These are phyloP conservation scores for Antheraea assamensis DNA, from an alignment of 2,888 invertebrate genomes.

Conservation along the genomic window DNA sequence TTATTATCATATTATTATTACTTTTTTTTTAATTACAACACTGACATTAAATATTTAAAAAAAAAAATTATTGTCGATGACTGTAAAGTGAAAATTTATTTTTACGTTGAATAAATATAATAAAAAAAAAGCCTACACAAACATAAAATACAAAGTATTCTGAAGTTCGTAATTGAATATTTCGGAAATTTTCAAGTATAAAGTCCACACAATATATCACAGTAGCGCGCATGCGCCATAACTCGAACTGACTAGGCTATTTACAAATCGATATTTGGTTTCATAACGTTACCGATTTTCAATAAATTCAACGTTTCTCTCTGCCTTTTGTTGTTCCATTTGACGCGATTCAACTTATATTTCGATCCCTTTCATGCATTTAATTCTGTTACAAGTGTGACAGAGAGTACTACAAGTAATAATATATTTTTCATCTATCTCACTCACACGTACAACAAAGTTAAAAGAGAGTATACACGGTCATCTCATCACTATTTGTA, in stretches of 20 bases:
- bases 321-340: neutral
- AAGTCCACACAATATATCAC: slow-evolving; percentile 54
- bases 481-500: neutral
- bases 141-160: neutral
- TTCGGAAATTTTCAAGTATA: slow-evolving; percentile 27
- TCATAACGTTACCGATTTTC: slow-evolving; percentile 7
- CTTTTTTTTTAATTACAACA: slow-evolving; percentile 25
- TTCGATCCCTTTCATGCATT: neutral
- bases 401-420: neutral
- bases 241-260: slow-evolving; percentile 70
- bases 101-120: neutral
- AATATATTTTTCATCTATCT: neutral
- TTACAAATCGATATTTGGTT: slow-evolving; percentile 22
- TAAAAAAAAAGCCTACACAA: neutral
- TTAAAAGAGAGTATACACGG: neutral
- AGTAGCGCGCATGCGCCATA: slow-evolving; percentile 59
- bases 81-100: neutral
- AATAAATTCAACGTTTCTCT: neutral
- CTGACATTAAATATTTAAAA: neutral
- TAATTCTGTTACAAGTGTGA: neutral
- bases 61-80: slow-evolving; percentile 32
- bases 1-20: slow-evolving; percentile 16
- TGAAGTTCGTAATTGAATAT: slow-evolving; percentile 34
- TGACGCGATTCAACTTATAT: neutral
- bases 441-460: neutral